These are phyloP conservation scores for Caranx ignobilis DNA, from an alignment of 2,113 vertebrate species.

Conservation along the genomic window DNA sequence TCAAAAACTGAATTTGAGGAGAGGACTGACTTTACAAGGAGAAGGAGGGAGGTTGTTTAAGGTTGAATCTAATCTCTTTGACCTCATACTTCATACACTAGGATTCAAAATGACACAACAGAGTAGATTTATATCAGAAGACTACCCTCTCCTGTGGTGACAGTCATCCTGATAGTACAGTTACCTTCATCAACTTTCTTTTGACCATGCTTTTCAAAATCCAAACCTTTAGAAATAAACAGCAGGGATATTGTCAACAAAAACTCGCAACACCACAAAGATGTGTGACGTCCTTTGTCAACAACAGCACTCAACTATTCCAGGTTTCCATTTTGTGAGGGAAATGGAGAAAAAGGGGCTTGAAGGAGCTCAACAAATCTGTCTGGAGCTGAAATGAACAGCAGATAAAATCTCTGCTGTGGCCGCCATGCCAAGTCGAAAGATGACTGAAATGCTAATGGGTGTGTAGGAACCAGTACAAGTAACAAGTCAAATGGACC, in stretches of 20 bases:
- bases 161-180: background rate
- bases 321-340: conserved; percentile 17
- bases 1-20: background rate
- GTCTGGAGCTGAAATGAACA: conserved; percentile 39
- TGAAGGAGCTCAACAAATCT: conserved; percentile 25
- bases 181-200: background rate
- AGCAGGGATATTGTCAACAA: background rate
- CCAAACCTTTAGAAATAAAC: background rate
- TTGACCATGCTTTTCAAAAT: background rate
- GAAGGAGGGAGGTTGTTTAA: background rate
- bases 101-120: background rate
- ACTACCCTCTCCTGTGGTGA: background rate
- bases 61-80: background rate
- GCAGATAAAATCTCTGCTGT: conserved; percentile 45
- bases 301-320: background rate
- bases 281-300: background rate
- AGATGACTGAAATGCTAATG: conserved; percentile 62
- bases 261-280: background rate
- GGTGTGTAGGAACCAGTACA: conserved; percentile 22
- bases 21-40: background rate
- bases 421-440: conserved; percentile 33
- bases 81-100: background rate
- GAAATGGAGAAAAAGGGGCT: conserved; percentile 20
- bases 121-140: background rate
- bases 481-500: conserved; percentile 63